These are phyloP conservation scores for Luperina nickerlii DNA, from an alignment of 2,888 invertebrate species.

Conservation along the genomic window DNA sequence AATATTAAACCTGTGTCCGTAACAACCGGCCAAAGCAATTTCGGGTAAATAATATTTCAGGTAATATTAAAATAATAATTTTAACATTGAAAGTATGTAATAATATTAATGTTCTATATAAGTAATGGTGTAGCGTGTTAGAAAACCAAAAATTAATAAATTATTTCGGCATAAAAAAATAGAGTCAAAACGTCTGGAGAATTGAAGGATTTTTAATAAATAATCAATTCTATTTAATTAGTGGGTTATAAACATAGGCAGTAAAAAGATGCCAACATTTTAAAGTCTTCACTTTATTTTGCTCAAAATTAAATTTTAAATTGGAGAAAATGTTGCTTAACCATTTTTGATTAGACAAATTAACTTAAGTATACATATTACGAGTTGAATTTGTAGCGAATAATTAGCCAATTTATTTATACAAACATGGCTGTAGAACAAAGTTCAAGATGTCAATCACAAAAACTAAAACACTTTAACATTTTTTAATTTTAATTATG, in stretches of 20 bases:
- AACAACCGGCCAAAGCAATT: constrained; percentile 10
- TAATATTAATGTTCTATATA: background rate
- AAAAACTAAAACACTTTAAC: constrained; percentile 4
- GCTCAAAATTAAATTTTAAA: constrained; percentile 28
- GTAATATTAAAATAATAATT: background rate
- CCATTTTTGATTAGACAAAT: background rate
- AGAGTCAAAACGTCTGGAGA: background rate
- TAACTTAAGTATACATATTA: constrained; percentile 19
- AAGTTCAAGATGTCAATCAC: constrained; percentile 52
- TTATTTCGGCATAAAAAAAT: background rate
- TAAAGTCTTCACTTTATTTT: background rate
- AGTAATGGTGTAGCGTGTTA: constrained; percentile 10
- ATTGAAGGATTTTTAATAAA: background rate
- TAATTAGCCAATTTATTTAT: constrained; percentile 53
- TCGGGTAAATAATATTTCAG: constrained; percentile 1
- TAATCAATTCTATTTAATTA: background rate
- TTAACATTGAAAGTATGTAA: background rate
- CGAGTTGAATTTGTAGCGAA: constrained; percentile 40
- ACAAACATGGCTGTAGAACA: constrained; percentile 52
- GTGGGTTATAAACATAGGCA: background rate
- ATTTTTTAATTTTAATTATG: constrained; percentile 17
- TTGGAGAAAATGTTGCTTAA: background rate
- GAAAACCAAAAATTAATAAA: constrained; percentile 33
- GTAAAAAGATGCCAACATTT: background rate
- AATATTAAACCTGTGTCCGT: constrained; percentile 6